Percentiles rank a stretch among this genome's conserved stretches.
Conservation (phyloP, 2,888 invertebrate species). For the Tortrix viridana region DNA sequence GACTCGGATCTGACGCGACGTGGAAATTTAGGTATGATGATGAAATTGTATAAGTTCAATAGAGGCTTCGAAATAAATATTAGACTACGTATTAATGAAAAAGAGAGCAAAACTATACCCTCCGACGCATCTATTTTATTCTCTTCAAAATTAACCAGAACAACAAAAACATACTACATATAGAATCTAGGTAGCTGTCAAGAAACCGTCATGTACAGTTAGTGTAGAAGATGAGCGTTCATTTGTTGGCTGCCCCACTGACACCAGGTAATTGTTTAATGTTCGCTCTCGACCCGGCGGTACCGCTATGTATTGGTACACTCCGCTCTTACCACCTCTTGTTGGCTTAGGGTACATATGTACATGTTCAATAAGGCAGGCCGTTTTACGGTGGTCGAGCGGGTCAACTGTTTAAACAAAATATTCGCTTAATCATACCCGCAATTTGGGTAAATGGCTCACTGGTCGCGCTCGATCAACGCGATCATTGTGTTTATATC, state of each 20-base stretch:
- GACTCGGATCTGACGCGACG: no score
- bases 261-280: constrained; percentile 66
- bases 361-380: constrained; percentile 15
- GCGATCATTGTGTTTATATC: constrained; percentile 19
- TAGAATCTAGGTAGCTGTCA: constrained; percentile 38
- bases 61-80: no score
- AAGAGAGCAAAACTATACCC: no score
- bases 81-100: no score
- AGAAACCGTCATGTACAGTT: constrained; percentile 66
- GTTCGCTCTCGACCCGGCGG: constrained; percentile 55
- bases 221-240: constrained; percentile 62
- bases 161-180: background rate
- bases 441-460: constrained; percentile 34
- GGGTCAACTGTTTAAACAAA: constrained; percentile 37
- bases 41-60: no score
- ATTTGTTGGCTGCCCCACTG: constrained; percentile 67
- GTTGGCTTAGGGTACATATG: constrained; percentile 7
- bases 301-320: constrained; percentile 59
- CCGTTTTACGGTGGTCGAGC: background rate
- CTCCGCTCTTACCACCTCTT: constrained; percentile 13
- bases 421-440: constrained; percentile 22
- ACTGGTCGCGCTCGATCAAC: constrained; percentile 18
- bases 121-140: background rate
- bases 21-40: no score
- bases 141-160: no score